phyloP scores from a whole-genome alignment of 2,113 vertebrate species.

The Symphodus melops region DNA sequence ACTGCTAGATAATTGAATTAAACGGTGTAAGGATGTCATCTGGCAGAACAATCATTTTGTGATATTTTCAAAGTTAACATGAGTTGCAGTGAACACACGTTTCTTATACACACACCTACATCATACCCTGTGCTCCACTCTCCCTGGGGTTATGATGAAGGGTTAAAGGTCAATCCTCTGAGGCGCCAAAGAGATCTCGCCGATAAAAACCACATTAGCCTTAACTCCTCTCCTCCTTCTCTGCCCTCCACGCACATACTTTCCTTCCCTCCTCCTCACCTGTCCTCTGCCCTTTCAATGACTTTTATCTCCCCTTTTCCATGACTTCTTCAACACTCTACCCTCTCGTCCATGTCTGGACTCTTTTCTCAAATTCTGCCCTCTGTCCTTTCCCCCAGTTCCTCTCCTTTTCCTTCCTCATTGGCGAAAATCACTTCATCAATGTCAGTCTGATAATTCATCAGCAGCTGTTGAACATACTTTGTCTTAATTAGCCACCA shows the following conservation, averaged over 20 bases:
- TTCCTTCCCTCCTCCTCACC: background rate
- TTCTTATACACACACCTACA: too few species aligned
- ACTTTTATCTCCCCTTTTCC: constrained; percentile 16
- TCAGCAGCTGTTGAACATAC: constrained; percentile 74
- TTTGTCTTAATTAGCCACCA: constrained; percentile 75
- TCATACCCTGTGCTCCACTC: too few species aligned
- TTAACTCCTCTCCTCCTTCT: constrained; percentile 35
- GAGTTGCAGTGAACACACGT: too few species aligned
- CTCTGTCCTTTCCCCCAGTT: background rate
- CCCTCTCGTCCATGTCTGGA: constrained; percentile 20
- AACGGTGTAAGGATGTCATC: too few species aligned
- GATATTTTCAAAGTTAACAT: too few species aligned
- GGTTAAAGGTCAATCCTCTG: constrained; percentile 31
- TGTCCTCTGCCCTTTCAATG: background rate
- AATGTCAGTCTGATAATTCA: constrained; percentile 72
- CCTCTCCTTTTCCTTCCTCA: constrained; percentile 2
- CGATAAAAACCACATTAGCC: constrained; percentile 51
- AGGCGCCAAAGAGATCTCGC: constrained; percentile 38
- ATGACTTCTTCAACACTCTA: constrained; percentile 29
- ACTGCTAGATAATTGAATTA: too few species aligned
- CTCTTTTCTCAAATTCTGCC: constrained; percentile 7
- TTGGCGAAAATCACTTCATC: constrained; percentile 47
- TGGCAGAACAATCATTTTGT: too few species aligned
- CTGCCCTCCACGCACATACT: constrained; percentile 10
- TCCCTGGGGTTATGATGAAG: constrained; percentile 5